These are phyloP conservation scores for Cromileptes altivelis DNA, from an alignment of 2,113 vertebrate genomes.

Conservation along the genomic window DNA sequence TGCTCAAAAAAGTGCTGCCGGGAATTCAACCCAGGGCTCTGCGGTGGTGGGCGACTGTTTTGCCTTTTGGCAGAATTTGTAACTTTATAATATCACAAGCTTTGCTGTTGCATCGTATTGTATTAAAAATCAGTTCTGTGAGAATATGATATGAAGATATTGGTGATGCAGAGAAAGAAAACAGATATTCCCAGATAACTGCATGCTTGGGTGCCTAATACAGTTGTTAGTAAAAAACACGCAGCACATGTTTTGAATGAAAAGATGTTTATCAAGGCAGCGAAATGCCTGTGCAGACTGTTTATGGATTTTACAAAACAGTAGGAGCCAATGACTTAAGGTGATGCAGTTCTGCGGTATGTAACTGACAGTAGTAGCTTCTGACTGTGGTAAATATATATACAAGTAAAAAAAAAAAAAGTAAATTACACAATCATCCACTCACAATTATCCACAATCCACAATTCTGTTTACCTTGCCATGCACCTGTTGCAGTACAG, in stretches of 20 bases:
- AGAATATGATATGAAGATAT: not conserved
- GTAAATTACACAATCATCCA: not conserved
- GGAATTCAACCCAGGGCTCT: slow-evolving; percentile 19
- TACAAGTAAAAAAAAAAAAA: not conserved
- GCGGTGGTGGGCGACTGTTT: not conserved
- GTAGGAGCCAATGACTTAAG: not conserved
- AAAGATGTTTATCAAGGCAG: not conserved
- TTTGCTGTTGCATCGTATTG: slow-evolving; percentile 1
- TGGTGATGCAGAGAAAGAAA: not conserved
- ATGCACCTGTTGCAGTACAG: slow-evolving; percentile 5
- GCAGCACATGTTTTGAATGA: not conserved
- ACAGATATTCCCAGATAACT: not conserved
- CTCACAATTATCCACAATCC: not conserved
- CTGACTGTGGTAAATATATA: not conserved
- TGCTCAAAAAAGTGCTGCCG: slow-evolving; percentile 9
- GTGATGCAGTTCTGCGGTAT: not conserved
- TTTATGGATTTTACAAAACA: not conserved
- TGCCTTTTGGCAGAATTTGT: slow-evolving; percentile 25
- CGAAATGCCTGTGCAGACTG: not conserved
- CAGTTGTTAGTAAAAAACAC: not conserved
- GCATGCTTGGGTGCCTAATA: not conserved
- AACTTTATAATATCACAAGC: not conserved
- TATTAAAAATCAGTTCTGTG: not conserved
- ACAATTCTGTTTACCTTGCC: slow-evolving; percentile 1
- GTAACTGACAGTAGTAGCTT: not conserved